Evolutionary conservation across 2,888 invertebrate genomes (phyloP).

Genomic region (Diplolepis rosae): DNA sequence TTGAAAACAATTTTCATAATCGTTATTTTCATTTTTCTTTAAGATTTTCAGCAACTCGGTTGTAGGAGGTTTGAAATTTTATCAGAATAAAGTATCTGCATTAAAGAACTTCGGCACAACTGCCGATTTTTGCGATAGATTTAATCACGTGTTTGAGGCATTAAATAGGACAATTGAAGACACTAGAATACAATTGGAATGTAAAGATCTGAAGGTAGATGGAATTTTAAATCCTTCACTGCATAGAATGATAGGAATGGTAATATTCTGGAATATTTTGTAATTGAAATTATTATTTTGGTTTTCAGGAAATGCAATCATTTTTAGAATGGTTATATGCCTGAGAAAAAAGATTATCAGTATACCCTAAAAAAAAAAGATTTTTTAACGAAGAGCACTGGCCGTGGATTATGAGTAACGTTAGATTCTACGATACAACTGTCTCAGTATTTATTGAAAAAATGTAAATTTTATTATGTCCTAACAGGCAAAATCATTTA

Average conservation of each 20-base stretch:
- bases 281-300: constrained; percentile 15
- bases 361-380: constrained; percentile 33
- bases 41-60: constrained; percentile 23
- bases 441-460: constrained; percentile 31
- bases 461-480: constrained; percentile 36
- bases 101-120: not conserved
- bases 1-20: not conserved
- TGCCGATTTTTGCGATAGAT: not conserved
- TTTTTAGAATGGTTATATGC: constrained; percentile 38
- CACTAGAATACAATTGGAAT: not conserved
- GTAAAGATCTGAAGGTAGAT: too few relatives aligned
- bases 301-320: constrained; percentile 37
- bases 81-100: not conserved
- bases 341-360: constrained; percentile 42
- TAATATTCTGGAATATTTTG: constrained; percentile 3
- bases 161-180: not conserved
- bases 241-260: not conserved
- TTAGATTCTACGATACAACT: constrained; percentile 42
- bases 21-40: not conserved
- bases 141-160: not conserved
- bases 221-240: too few relatives aligned
- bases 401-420: constrained; percentile 38
- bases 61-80: not conserved
- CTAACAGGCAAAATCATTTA: constrained; percentile 42
- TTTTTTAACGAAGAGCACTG: constrained; percentile 39